Evolutionary conservation across 2,888 invertebrate species (phyloP).

Genomic region (Parnassius smintheus): DNA sequence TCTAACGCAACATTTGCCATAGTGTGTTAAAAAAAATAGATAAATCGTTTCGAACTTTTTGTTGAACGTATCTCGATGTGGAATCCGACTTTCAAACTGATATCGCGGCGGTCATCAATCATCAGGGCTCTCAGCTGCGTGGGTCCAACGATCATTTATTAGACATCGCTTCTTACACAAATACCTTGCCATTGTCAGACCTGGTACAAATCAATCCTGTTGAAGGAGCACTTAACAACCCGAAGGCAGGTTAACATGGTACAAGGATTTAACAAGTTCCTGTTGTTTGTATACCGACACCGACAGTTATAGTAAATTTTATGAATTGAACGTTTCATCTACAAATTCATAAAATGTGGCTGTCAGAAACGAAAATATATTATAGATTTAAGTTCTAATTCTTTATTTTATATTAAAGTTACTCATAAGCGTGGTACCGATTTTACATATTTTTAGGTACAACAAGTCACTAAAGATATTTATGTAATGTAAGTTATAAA

Average conservation of each 20-base stretch:
- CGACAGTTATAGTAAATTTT: too few species aligned
- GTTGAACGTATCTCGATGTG: conserved; percentile 22
- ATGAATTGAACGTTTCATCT: too few species aligned
- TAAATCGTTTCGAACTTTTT: conserved; percentile 19
- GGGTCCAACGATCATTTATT: conserved; percentile 33
- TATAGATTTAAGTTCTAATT: too few species aligned
- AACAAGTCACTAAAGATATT: too few species aligned
- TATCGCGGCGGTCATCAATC: conserved; percentile 28
- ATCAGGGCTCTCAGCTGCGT: conserved; percentile 30
- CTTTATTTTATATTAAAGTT: too few species aligned
- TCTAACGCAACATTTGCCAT: conserved; percentile 6
- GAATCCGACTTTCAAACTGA: conserved; percentile 25
- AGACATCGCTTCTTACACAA: conserved; percentile 35
- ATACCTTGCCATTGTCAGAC: conserved; percentile 33
- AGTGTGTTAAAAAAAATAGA: conserved; percentile 11
- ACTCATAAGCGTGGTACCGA: too few species aligned
- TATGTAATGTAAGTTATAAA: too few species aligned
- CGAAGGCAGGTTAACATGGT: conserved; percentile 5
- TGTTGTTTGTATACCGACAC: too few species aligned
- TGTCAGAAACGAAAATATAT: too few species aligned
- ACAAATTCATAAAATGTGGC: too few species aligned
- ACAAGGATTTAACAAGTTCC: too few species aligned
- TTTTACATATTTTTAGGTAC: too few species aligned
- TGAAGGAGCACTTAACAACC: conserved; percentile 28
- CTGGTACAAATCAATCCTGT: conserved; percentile 28